Conservation (phyloP, 2,113 vertebrate genomes). For the Myanophis thanlyinensis region DNA sequence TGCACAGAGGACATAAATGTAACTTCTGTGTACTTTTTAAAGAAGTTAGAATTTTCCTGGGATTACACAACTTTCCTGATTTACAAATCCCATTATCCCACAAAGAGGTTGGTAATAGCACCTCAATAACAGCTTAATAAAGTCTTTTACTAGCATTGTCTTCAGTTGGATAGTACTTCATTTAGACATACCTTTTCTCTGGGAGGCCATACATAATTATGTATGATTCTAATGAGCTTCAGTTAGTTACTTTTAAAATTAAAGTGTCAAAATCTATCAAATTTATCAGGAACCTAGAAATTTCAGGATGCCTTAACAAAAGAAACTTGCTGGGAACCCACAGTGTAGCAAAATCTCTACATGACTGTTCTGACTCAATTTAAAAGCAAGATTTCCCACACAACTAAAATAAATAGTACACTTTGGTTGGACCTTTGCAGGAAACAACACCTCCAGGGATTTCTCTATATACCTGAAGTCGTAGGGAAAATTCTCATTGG, state of each 20-base stretch:
- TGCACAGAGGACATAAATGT: background rate
- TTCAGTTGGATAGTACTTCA: background rate
- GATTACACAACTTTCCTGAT: background rate
- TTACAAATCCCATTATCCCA: background rate
- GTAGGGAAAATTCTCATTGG: background rate
- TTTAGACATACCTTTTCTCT: background rate
- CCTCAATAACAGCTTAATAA: background rate
- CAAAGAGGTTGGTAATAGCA: background rate
- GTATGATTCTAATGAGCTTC: background rate
- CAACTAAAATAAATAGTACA: background rate
- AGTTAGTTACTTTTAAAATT: background rate
- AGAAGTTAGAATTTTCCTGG: background rate
- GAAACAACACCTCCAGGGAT: background rate
- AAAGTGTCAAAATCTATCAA: background rate
- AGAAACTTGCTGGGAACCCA: background rate
- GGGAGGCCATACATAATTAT: background rate
- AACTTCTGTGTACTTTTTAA: background rate
- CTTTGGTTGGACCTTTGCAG: background rate
- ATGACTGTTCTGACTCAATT: background rate
- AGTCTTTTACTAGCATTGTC: background rate
- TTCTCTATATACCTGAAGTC: background rate
- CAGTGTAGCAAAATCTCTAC: background rate
- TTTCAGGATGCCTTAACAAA: background rate
- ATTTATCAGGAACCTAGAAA: background rate
- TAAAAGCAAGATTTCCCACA: background rate